Evolutionary conservation across 2,797 vertebrate species (phyloP).

Genomic region (Florisuga fusca): DNA sequence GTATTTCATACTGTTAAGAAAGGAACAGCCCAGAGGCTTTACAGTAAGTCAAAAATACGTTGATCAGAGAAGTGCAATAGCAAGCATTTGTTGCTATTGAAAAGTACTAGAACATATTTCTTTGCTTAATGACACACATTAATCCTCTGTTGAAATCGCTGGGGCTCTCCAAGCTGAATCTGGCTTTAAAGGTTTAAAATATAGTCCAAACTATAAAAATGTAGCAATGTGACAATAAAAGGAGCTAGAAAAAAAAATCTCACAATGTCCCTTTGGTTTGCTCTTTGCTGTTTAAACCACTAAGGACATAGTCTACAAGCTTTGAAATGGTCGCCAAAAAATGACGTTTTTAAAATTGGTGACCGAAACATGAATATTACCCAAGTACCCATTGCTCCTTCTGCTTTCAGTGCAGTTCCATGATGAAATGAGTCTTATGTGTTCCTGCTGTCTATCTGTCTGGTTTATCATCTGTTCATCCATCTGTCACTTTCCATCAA

Average conservation of each 20-base stretch:
- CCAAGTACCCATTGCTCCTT: neutral
- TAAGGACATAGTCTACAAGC: neutral
- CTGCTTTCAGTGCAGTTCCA: constrained; percentile 25
- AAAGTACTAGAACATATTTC: constrained; percentile 43
- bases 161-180: neutral
- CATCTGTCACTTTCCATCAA: constrained; percentile 25
- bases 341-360: neutral
- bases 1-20: neutral
- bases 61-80: neutral
- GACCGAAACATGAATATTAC: neutral
- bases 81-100: constrained; percentile 53
- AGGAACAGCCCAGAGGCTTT: neutral
- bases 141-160: constrained; percentile 32
- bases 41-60: constrained; percentile 14
- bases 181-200: constrained; percentile 31
- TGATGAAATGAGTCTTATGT: constrained; percentile 27
- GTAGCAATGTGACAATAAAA: neutral
- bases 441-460: constrained; percentile 21
- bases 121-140: constrained; percentile 48
- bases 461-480: constrained; percentile 39
- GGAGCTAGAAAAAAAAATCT: neutral
- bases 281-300: neutral
- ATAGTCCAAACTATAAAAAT: neutral
- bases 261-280: neutral
- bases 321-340: neutral